phyloP scores from a whole-genome alignment of 1,140 invertebrate genomes.

The Habropoda laboriosa region DNA sequence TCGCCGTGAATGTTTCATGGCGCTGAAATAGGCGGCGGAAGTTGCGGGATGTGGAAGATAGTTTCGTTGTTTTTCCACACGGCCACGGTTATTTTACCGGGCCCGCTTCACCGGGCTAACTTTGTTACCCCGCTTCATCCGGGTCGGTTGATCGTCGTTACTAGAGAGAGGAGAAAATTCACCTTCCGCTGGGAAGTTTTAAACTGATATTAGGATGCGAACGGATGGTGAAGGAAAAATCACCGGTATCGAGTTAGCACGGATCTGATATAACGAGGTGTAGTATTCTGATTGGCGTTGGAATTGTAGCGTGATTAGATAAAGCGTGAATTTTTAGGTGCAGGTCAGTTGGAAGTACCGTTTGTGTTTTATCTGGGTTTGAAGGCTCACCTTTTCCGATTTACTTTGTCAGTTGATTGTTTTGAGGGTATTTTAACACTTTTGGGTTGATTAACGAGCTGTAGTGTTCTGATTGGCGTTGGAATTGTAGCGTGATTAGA shows the following conservation, averaged over 20 bases:
- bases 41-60: too few relatives aligned
- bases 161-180: not conserved
- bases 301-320: not conserved
- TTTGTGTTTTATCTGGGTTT: too few relatives aligned
- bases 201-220: not conserved
- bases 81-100: not conserved
- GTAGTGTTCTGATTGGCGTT: too few relatives aligned
- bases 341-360: too few relatives aligned
- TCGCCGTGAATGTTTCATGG: not conserved
- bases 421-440: too few relatives aligned
- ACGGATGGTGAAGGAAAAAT: not conserved
- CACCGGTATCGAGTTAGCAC: not conserved
- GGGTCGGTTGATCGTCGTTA: not conserved
- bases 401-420: too few relatives aligned
- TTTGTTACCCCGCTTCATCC: slow-evolving; percentile 13
- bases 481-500: too few relatives aligned
- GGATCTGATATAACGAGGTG: too few relatives aligned
- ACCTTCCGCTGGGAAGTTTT: not conserved
- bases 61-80: slow-evolving; percentile 12
- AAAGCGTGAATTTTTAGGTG: too few relatives aligned
- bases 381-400: too few relatives aligned
- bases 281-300: not conserved
- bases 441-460: too few relatives aligned
- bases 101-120: not conserved
- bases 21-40: too few relatives aligned